Conservation (phyloP, 2,113 vertebrate genomes). For the Mirza zaza region DNA sequence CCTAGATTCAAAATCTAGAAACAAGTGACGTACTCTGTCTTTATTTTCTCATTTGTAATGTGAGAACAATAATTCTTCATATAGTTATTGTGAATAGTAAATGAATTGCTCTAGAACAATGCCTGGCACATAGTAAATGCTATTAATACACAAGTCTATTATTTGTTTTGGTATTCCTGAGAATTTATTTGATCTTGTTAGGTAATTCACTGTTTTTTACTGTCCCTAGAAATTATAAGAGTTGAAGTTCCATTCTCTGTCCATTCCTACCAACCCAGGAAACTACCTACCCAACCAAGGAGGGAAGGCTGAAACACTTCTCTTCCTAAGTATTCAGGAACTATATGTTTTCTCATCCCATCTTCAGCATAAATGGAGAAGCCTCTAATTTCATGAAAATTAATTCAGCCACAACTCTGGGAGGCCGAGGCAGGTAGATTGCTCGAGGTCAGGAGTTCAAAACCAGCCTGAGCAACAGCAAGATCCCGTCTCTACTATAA, state of each 20-base stretch:
- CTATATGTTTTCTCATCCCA: neutral
- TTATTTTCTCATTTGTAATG: neutral
- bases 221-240: neutral
- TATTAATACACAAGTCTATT: neutral
- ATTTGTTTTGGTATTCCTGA: neutral
- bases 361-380: neutral
- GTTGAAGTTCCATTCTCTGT: neutral
- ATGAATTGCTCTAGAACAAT: neutral
- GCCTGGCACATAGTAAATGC: neutral
- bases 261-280: neutral
- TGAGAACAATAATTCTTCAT: neutral
- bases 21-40: neutral
- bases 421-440: too few relatives aligned
- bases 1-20: neutral
- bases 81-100: neutral
- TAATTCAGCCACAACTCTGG: too few relatives aligned
- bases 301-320: neutral
- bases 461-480: too few relatives aligned
- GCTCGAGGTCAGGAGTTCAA: too few relatives aligned
- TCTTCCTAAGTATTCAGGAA: neutral
- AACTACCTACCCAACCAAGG: neutral
- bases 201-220: neutral
- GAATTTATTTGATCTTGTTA: neutral
- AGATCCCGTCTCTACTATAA: too few relatives aligned
- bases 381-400: neutral